Evolutionary conservation across 2,113 vertebrate genomes (phyloP).

Genomic region (Pampusana beccarii): DNA sequence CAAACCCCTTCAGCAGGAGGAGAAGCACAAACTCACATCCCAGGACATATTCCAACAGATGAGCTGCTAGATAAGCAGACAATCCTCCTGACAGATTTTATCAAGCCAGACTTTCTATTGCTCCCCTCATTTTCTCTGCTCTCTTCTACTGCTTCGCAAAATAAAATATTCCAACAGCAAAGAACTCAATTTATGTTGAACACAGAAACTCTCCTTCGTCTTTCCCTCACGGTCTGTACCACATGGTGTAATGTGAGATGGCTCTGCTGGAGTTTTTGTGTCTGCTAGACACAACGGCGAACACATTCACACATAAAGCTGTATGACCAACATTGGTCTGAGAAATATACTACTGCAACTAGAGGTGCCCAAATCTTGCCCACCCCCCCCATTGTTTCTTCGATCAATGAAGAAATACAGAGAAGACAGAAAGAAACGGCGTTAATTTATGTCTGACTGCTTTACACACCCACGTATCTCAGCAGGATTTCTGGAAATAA

Average conservation of each 20-base stretch:
- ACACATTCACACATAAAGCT: background rate
- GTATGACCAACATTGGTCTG: background rate
- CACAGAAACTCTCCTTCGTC: background rate
- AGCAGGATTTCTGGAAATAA: constrained; percentile 24
- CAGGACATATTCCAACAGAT: background rate
- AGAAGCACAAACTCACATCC: background rate
- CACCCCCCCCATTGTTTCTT: background rate
- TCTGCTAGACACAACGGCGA: background rate
- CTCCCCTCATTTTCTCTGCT: background rate
- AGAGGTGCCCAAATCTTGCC: background rate
- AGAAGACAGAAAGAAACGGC: background rate
- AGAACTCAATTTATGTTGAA: background rate
- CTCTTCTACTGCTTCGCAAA: background rate
- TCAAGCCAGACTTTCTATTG: background rate
- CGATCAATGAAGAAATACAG: background rate
- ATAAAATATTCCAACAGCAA: background rate
- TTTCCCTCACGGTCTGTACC: background rate
- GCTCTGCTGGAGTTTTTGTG: background rate
- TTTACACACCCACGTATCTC: background rate
- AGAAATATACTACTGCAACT: background rate
- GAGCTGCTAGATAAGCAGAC: background rate
- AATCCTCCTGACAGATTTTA: background rate
- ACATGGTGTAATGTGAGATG: background rate
- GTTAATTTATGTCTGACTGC: background rate
- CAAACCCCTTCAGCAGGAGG: background rate